Conservation (phyloP, 2,797 vertebrate species). For the Gobionotothen gibberifrons region DNA sequence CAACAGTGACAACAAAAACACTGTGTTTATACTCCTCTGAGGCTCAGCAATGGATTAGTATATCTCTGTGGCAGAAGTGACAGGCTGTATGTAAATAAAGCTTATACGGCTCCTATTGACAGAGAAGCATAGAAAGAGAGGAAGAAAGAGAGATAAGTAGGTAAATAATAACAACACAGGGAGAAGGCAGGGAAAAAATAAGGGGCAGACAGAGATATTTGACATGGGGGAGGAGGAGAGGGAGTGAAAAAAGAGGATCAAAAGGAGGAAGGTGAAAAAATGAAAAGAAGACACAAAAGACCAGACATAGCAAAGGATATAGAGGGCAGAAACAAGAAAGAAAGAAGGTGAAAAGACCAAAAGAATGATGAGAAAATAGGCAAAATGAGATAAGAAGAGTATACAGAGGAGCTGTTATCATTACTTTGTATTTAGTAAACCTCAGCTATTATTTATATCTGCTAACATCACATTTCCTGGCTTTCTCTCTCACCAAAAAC, state of each 20-base stretch:
- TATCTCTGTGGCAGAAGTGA: conserved; percentile 52
- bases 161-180: conserved; percentile 23
- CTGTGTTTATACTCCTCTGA: conserved; percentile 43
- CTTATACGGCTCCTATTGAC: conserved; percentile 38
- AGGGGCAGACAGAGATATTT: conserved; percentile 13
- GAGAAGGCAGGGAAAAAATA: not conserved
- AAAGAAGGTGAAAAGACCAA: conserved; percentile 41
- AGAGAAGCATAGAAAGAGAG: conserved; percentile 26
- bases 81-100: conserved; percentile 62
- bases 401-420: conserved; percentile 22
- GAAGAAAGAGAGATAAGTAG: conserved; percentile 22
- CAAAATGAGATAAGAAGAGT: conserved; percentile 22
- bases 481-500: not conserved
- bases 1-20: conserved; percentile 38
- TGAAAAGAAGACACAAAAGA: conserved; percentile 17
- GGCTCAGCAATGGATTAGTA: conserved; percentile 57
- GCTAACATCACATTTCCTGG: conserved; percentile 4
- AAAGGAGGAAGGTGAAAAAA: conserved; percentile 20
- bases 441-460: not conserved
- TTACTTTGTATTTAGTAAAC: conserved; percentile 16
- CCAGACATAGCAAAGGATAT: conserved; percentile 40
- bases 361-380: conserved; percentile 50
- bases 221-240: conserved; percentile 20
- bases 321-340: conserved; percentile 36
- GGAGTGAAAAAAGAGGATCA: conserved; percentile 14